Evolutionary conservation across 2,888 invertebrate genomes (phyloP).

Genomic region (Pecten maximus): DNA sequence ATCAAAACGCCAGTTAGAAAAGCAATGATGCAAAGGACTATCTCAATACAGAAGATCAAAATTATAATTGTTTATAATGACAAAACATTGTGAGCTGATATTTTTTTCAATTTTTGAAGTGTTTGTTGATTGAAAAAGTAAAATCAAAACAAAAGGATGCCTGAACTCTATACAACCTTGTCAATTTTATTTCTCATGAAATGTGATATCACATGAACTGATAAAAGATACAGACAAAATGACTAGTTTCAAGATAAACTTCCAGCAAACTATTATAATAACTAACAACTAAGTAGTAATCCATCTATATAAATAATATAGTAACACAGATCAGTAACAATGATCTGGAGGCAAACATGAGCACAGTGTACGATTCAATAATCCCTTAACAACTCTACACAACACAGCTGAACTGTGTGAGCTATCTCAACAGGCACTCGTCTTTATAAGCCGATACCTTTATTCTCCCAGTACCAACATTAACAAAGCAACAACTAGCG

Average conservation of each 20-base stretch:
- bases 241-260: constrained; percentile 27
- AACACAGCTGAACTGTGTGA: not conserved
- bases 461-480: not conserved
- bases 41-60: not conserved
- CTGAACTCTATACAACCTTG: not conserved
- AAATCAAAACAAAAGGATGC: not conserved
- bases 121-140: not conserved
- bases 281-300: constrained; percentile 35
- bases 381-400: not conserved
- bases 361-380: not conserved
- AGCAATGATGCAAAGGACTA: not conserved
- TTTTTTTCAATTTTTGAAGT: not conserved
- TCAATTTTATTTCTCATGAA: not conserved
- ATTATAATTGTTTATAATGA: too few relatives aligned
- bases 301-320: constrained; percentile 1
- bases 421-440: not conserved
- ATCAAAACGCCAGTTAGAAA: not conserved
- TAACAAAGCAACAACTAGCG: constrained; percentile 1
- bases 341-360: constrained; percentile 8
- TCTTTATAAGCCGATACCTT: not conserved
- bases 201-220: constrained; percentile 13
- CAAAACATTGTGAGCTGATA: not conserved
- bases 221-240: not conserved
- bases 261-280: constrained; percentile 6
- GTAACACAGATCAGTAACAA: not conserved